Evolutionary conservation across 2,113 vertebrate genomes (phyloP).

Genomic region (Burhinus bistriatus): DNA sequence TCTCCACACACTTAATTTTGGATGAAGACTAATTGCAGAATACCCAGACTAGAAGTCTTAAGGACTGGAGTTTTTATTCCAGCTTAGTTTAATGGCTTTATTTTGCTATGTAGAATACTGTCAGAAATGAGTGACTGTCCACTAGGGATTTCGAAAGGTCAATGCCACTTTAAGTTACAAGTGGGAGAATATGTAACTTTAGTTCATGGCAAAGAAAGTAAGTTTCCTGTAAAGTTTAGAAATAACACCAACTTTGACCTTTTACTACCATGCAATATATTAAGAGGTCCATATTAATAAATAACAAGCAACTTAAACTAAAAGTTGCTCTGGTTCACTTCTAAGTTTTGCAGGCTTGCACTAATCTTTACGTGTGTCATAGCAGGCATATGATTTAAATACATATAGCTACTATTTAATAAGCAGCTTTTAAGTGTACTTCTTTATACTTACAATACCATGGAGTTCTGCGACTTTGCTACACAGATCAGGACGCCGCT

Average conservation of each 20-base stretch:
- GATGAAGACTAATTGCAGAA: neutral
- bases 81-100: neutral
- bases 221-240: neutral
- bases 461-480: conserved; percentile 84
- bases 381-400: neutral
- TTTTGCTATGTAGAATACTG: neutral
- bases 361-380: neutral
- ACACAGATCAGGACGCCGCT: conserved; percentile 87
- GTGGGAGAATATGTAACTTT: neutral
- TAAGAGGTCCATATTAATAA: neutral
- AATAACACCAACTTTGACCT: neutral
- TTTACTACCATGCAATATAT: neutral
- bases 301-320: neutral
- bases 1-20: neutral
- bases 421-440: neutral
- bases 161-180: neutral
- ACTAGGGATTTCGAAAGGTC: neutral
- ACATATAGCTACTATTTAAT: neutral
- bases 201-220: neutral
- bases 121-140: neutral
- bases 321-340: neutral
- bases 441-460: conserved; percentile 84
- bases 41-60: neutral
- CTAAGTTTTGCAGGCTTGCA: neutral
- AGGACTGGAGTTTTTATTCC: neutral